These are phyloP conservation scores for Lucilia cuprina DNA, from an alignment of 1,140 invertebrate genomes.

Conservation along the genomic window DNA sequence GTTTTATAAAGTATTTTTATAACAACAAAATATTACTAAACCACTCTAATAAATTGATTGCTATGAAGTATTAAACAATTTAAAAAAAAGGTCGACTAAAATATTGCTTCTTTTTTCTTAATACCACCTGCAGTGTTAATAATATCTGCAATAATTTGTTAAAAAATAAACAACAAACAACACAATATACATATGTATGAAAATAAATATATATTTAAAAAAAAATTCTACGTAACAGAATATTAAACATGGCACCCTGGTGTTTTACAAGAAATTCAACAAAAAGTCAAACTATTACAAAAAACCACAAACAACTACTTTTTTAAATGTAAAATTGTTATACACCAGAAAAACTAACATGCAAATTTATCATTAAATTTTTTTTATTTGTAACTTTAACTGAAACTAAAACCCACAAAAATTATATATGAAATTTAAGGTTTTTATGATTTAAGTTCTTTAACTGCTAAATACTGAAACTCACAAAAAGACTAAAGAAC, in stretches of 20 bases:
- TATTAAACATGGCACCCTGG: neutral
- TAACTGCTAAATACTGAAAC: neutral
- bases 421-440: neutral
- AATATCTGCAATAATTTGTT: slow-evolving; percentile 3
- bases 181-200: too few relatives aligned
- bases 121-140: neutral
- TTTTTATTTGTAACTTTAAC: neutral
- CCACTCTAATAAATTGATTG: neutral
- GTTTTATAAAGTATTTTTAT: too few relatives aligned
- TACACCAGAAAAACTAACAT: neutral
- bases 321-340: neutral
- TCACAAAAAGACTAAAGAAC: neutral
- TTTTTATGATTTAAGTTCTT: neutral
- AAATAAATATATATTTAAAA: neutral
- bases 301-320: neutral
- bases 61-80: neutral
- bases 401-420: neutral
- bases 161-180: neutral
- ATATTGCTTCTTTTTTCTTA: neutral
- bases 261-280: neutral
- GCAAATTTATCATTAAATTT: neutral
- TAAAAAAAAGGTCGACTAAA: neutral
- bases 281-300: neutral
- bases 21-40: too few relatives aligned
- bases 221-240: neutral